Conservation (phyloP, 2,797 vertebrate genomes). For the Myotis pilosus region DNA sequence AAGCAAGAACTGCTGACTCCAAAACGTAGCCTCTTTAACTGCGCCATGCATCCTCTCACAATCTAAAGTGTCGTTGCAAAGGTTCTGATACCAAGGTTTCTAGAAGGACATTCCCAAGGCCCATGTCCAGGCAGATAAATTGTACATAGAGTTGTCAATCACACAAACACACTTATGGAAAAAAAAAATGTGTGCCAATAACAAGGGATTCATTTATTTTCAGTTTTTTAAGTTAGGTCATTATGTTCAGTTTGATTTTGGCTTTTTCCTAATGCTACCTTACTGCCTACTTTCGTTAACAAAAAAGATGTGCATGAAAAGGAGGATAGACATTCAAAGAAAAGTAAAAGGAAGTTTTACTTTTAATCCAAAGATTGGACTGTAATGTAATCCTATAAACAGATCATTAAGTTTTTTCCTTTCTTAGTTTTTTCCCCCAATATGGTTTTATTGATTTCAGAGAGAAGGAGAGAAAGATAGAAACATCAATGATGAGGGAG, state of each 20-base stretch:
- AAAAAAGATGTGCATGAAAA: neutral
- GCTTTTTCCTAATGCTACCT: neutral
- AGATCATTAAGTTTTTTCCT: neutral
- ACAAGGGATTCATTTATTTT: conserved; percentile 16
- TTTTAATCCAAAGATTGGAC: neutral
- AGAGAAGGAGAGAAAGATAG: too few species aligned
- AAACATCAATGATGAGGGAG: too few species aligned
- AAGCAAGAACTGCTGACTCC: neutral
- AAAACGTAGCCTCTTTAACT: neutral
- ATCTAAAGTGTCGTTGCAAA: neutral
- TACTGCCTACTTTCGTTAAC: neutral
- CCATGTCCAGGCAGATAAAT: neutral
- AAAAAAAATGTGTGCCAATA: neutral
- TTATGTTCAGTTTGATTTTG: conserved; percentile 17
- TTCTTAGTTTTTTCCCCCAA: neutral
- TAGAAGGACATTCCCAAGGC: neutral
- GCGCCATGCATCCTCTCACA: neutral
- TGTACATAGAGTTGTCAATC: neutral
- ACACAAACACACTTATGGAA: neutral
- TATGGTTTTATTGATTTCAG: too few species aligned
- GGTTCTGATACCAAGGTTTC: neutral
- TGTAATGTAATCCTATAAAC: neutral
- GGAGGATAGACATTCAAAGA: neutral
- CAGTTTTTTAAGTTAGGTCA: neutral
- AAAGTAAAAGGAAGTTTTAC: neutral